Evolutionary conservation across 1,140 invertebrate genomes (phyloP), one percentile per base, ranked within the genome.

Genomic region (Euglossa dilemma): DNA sequence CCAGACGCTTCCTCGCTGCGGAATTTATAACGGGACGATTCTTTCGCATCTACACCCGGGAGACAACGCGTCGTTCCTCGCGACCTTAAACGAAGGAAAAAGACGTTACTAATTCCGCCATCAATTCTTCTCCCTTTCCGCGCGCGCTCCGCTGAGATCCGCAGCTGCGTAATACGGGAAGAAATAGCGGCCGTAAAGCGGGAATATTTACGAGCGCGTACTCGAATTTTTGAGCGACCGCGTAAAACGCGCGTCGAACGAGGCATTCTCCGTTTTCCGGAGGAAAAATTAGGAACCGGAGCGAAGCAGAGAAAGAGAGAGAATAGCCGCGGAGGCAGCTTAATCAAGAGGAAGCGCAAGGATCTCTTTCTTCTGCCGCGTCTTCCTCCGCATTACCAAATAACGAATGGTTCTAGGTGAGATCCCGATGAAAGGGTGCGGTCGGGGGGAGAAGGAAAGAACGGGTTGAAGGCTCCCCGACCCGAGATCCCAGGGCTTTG

Each of bases 271-370:
- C 23, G n/a, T n/a, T n/a, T n/a, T n/a, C n/a, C n/a, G n/a, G n/a
- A n/a, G 43, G 25, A 70, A 56, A 25, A 56, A 54, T 66, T 36
- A 50, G 52, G 59, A 20, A 7, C 54, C 28, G n/a, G n/a, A n/a
- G n/a, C n/a, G n/a, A n/a, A n/a, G n/a, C n/a, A n/a, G n/a, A n/a
- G n/a, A n/a, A n/a, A n/a, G n/a, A n/a, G 25, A 59, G 25, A 43
- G 16, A 50, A 57, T 71, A 16, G n/a, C 61, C n/a, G 14, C 20
- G n/a, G n/a, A 59, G 43, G 20, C 43, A 59, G 70, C 75, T 86
- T 86, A 80, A 87, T 87, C 81, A 84, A 87, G 76, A 76, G 69
- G 61, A 87, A 84, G 61, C 56, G 67, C 67, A 73, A 77, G n/a
- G 50, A 84, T 84, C 66, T 74, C 52, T 59, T 23, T 23, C 16